These are phyloP conservation scores for Drosophila picticornis DNA, from an alignment of 2,888 invertebrate species.

Conservation along the genomic window DNA sequence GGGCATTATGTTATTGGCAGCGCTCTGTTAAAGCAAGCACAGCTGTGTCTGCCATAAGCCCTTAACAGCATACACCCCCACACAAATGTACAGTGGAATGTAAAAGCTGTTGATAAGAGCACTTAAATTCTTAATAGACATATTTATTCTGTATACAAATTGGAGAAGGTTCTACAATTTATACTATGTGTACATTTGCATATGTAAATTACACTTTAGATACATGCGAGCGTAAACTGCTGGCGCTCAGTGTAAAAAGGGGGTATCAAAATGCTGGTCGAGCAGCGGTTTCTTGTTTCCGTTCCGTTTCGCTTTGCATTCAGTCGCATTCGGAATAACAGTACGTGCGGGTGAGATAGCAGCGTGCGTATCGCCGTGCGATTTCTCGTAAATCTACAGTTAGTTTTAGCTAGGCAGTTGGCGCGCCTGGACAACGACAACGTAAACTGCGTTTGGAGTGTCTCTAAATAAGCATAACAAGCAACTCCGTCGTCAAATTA, in stretches of 20 bases:
- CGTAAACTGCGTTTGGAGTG: slow-evolving; percentile 51
- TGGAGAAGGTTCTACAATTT: background rate
- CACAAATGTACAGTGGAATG: background rate
- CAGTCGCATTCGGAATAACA: slow-evolving; percentile 57
- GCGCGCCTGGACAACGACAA: slow-evolving; percentile 61
- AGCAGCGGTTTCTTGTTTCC: slow-evolving; percentile 62
- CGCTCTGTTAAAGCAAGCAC: slow-evolving; percentile 15
- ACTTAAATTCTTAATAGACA: background rate
- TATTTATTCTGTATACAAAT: background rate
- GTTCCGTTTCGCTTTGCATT: slow-evolving; percentile 51
- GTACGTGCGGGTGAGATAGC: slow-evolving; percentile 56
- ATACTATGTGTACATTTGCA: background rate
- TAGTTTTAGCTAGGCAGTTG: slow-evolving; percentile 62
- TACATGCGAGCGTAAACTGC: slow-evolving; percentile 6
- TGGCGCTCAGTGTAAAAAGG: slow-evolving; percentile 51
- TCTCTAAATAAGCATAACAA: slow-evolving; percentile 24
- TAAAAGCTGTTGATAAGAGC: background rate
- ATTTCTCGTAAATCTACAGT: slow-evolving; percentile 54
- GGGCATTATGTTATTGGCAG: background rate
- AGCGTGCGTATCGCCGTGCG: slow-evolving; percentile 23
- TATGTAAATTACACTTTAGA: background rate
- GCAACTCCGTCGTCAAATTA: slow-evolving; percentile 24
- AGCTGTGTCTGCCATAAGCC: slow-evolving; percentile 4
- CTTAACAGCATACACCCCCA: slow-evolving; percentile 23
- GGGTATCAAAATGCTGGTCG: slow-evolving; percentile 37